These are phyloP conservation scores for Protophormia terraenovae DNA, from an alignment of 2,888 invertebrate genomes.

Conservation along the genomic window DNA sequence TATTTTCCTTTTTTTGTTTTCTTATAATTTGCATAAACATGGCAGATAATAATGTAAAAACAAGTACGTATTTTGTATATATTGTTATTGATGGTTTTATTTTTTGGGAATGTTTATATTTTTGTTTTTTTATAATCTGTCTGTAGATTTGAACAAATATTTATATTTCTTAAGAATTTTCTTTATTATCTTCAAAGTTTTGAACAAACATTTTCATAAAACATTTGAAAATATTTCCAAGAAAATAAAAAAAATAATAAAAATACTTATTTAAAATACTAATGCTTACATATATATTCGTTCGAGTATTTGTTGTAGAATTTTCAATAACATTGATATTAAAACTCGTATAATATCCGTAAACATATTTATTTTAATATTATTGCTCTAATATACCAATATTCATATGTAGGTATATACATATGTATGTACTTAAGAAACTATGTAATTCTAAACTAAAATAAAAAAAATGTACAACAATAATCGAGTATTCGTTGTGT, in stretches of 20 bases:
- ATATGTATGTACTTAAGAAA: too few relatives aligned
- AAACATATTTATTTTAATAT: not conserved
- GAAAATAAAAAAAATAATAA: not conserved
- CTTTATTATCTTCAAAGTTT: not conserved
- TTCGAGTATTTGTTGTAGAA: not conserved
- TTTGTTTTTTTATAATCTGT: not conserved
- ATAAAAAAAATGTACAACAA: not conserved
- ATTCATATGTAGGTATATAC: too few relatives aligned
- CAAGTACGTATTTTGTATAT: not conserved
- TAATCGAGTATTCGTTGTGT: not conserved
- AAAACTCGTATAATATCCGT: not conserved
- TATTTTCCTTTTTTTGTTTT: too few relatives aligned
- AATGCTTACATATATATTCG: not conserved
- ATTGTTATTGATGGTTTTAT: not conserved
- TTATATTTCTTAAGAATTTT: not conserved
- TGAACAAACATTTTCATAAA: not conserved
- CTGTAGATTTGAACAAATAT: not conserved
- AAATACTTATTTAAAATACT: not conserved
- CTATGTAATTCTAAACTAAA: not conserved
- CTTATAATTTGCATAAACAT: not conserved
- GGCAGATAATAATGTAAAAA: not conserved
- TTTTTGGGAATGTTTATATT: not conserved
- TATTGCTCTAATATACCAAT: not conserved
- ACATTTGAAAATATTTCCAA: not conserved
- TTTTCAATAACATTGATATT: constrained; percentile 2